Conservation (phyloP, 2,797 vertebrate species). For the Loriculus beryllinus region DNA sequence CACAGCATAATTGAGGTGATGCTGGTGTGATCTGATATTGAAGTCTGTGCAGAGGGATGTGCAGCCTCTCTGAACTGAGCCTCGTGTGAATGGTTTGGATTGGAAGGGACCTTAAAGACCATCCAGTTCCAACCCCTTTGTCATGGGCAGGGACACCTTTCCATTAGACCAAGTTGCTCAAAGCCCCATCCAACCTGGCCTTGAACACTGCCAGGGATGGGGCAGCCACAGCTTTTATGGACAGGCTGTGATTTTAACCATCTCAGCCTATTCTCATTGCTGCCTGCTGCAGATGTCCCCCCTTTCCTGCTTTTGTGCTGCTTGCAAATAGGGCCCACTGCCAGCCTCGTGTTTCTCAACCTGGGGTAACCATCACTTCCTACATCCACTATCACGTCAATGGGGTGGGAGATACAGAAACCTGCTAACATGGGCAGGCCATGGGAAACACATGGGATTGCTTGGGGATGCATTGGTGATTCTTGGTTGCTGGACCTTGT, state of each 20-base stretch:
- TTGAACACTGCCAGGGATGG: not conserved
- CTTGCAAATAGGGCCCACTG: not conserved
- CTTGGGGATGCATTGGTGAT: not conserved
- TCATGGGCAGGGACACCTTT: not conserved
- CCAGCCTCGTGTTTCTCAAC: not conserved
- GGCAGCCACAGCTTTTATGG: not conserved
- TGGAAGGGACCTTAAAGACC: not conserved
- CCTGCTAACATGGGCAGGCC: not conserved
- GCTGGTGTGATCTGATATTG: fast-evolving
- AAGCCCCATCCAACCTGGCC: not conserved
- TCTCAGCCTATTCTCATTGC: not conserved
- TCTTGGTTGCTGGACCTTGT: not conserved
- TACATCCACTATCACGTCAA: not conserved
- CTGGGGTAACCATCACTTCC: fast-evolving
- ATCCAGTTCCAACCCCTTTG: not conserved
- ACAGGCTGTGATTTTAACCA: not conserved
- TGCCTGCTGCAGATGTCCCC: not conserved
- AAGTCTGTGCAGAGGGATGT: fast-evolving
- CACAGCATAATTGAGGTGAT: not conserved
- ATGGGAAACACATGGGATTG: not conserved
- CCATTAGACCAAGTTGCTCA: not conserved
- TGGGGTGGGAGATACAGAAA: not conserved
- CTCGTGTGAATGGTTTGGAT: not conserved
- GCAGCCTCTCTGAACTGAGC: not conserved
- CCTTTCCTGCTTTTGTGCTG: not conserved